Evolutionary conservation across 2,888 invertebrate species (phyloP), one percentile per base, ranked within the genome.

Genomic region (Aleiodes testaceus): DNA sequence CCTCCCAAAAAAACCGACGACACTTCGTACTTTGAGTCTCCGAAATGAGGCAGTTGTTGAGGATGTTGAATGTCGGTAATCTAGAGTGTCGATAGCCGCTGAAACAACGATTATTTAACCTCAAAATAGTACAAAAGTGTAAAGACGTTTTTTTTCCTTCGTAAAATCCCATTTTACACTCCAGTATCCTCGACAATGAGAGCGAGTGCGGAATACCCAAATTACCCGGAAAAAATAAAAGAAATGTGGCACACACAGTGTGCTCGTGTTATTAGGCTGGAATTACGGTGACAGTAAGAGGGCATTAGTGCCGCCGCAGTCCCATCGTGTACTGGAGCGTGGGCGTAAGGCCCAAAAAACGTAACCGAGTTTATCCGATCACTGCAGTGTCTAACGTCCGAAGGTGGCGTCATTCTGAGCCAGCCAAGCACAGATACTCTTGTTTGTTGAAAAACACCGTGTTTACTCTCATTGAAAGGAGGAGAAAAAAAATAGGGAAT

Each of bases 121-220:
- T 12, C 12, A 1, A 12, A 4, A 2, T n/a, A 12, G 5, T 12
- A 2, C 45, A n/a, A n/a, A n/a, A n/a, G n/a, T n/a, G n/a, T n/a
- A n/a, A n/a, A n/a, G n/a, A n/a, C n/a, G n/a, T n/a, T n/a, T n/a
- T 16, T 36, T 42, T 59, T 42, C 14, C 36, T 42, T 11, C 70
- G 70, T 64, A 75, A 80, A 81, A 84, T 83, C 81, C 78, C 65
- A 81, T 84, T 84, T 84, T 75, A 79, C 81, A 81, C 80, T 82
- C 78, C 79, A 81, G 55, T 79, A 79, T 79, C 6, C 44, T 9
- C 36, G 36, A 36, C 36, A 36, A 36, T 36, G 36, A 50, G 12
- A 70, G 74, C 70, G 59, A 81, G 80, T 75, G 74, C 26, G 69
- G 72, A n/a, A n/a, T n/a, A n/a, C 75, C 77, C 20, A 78, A 79